Evolutionary conservation across 2,888 invertebrate species (phyloP).

Genomic region (Panopea generosa): DNA sequence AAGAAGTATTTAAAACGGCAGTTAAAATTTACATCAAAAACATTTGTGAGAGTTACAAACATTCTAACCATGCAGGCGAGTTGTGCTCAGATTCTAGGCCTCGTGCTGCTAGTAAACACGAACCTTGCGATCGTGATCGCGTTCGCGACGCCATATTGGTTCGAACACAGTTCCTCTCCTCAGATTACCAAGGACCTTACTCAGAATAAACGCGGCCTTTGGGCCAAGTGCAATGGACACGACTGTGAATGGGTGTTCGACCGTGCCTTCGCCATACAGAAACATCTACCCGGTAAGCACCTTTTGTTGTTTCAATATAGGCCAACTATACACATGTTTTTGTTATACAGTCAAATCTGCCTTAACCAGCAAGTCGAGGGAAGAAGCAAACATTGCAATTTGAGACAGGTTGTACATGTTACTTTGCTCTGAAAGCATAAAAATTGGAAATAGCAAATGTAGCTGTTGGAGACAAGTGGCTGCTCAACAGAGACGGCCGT

Average conservation of each 20-base stretch:
- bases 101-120: constrained; percentile 72
- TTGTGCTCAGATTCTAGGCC: constrained; percentile 70
- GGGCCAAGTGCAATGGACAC: constrained; percentile 65
- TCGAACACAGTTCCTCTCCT: constrained; percentile 24
- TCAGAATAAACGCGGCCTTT: constrained; percentile 69
- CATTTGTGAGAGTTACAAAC: not conserved
- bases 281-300: constrained; percentile 22
- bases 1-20: no score
- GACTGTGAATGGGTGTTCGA: constrained; percentile 71
- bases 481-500: no score
- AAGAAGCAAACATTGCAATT: no score
- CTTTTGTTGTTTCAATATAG: no score
- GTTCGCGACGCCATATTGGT: constrained; percentile 73
- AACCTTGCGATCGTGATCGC: constrained; percentile 73
- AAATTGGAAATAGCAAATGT: no score
- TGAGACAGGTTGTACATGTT: no score
- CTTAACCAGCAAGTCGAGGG: no score
- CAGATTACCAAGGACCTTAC: constrained; percentile 12
- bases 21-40: no score
- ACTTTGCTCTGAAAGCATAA: no score
- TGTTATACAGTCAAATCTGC: no score
- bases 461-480: no score
- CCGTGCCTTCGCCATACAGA: constrained; percentile 40
- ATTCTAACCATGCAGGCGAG: constrained; percentile 61
- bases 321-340: no score